Evolutionary conservation across 2,797 vertebrate genomes (phyloP), one percentile per base, ranked within the genome.

Genomic region (Myotis pilosus): DNA sequence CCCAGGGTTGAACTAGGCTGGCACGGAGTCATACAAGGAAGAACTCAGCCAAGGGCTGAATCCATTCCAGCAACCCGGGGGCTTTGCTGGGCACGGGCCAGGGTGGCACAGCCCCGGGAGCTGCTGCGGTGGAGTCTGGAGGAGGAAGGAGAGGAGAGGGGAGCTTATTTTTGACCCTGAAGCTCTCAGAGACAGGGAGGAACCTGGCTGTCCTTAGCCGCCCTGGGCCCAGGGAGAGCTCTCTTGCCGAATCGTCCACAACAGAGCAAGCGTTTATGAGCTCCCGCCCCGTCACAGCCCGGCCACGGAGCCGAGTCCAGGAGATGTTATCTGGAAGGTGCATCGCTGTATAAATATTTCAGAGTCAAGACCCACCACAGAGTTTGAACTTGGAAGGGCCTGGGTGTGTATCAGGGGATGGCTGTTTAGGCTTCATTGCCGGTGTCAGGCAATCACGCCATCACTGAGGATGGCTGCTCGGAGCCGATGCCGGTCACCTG

Each of bases 331-430:
- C 98, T 98, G 95, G 98, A 98, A 98, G 98, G 97, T 98, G 97
- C 97, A 97, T 98, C 98, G 96, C 98, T 98, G 97, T 98, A 98
- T 98, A 98, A 98, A 98, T 98, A 98, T 98, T 98, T 98, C 98
- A 98, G 98, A 96, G 98, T 98, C 95, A 94, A 96, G 97, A 96
- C 66, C 0, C 95, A 97, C 97, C 98, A 96, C 55, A 1, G 93
- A 97, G 97, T 97, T 97, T 96, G 97, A 97, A 97, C 96, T 98
- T 97, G 96, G 90, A 93, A 60, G 82, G 97, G 79, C 89, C 49
- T 88, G 87, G 94, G 95, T 97, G 57, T 92, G 94, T 97, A 72
- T 94, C 79, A 62, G 60, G 79, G 91, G 78, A 82, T 91, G 79
- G 78, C 79, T 95, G 69, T 97, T 97, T 95, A 88, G 91, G 88